Conservation (phyloP, 2,113 vertebrate species). For the Podocnemis expansa region DNA sequence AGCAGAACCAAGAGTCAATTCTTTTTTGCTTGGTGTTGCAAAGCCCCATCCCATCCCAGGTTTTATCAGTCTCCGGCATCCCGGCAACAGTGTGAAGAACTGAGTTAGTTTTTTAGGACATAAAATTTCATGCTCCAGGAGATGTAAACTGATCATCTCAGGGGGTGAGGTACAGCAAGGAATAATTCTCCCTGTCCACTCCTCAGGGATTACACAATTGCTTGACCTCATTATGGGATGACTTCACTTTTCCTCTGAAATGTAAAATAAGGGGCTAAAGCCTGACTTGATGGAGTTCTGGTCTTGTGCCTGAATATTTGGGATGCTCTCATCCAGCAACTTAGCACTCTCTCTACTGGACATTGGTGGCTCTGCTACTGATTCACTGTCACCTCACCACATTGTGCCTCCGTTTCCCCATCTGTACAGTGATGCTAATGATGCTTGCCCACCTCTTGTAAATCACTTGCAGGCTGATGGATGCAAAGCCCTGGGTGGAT, state of each 20-base stretch:
- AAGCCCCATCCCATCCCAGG: not conserved
- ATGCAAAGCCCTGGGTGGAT: rapidly evolving
- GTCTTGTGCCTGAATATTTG: not conserved
- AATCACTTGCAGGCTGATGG: not conserved
- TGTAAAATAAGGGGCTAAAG: not conserved
- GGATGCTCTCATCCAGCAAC: not conserved
- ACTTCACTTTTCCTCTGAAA: not conserved
- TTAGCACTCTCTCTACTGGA: not conserved
- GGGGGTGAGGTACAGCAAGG: not conserved
- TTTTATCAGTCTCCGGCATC: not conserved
- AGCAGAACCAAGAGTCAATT: not conserved
- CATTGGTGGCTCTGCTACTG: not conserved
- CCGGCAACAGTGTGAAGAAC: not conserved
- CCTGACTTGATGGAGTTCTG: not conserved
- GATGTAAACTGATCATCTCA: not conserved
- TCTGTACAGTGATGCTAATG: rapidly evolving
- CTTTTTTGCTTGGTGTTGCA: not conserved
- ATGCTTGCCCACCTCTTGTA: not conserved
- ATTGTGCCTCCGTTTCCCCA: not conserved
- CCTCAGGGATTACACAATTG: not conserved
- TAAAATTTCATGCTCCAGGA: too few relatives aligned
- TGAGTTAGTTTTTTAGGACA: too few relatives aligned
- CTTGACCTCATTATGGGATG: not conserved
- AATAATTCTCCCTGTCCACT: rapidly evolving
- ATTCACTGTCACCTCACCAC: not conserved